Conservation (phyloP, 2,113 vertebrate genomes). For the Triplophysa rosa region DNA sequence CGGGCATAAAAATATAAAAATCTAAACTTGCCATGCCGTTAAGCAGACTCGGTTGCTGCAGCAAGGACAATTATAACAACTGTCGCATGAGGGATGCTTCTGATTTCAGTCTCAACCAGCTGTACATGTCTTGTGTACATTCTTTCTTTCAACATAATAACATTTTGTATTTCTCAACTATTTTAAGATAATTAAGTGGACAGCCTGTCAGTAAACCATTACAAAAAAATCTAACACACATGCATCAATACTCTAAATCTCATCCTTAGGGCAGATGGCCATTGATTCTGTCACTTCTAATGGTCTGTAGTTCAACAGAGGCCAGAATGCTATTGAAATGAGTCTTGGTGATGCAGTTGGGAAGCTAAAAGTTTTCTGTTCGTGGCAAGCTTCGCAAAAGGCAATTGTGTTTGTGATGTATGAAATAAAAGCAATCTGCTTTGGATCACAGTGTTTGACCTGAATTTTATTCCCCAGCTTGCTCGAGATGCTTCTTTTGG, state of each 20-base stretch:
- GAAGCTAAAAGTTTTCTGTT: not conserved
- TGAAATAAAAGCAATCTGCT: conserved; percentile 51
- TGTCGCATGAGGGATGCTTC: conserved; percentile 2
- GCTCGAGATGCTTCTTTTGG: not conserved
- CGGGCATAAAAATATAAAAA: no score
- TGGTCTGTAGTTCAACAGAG: conserved; percentile 26
- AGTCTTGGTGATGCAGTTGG: conserved; percentile 19
- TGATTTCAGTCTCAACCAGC: not conserved
- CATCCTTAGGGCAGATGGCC: conserved; percentile 44
- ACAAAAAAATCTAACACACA: conserved; percentile 44
- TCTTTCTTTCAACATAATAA: conserved; percentile 24
- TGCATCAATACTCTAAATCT: conserved; percentile 52
- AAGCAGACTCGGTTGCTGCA: conserved; percentile 32
- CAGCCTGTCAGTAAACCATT: conserved; percentile 51
- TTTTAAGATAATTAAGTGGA: conserved; percentile 56
- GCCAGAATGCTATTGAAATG: conserved; percentile 43
- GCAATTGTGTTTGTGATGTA: conserved; percentile 44
- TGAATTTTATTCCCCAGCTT: conserved; percentile 42
- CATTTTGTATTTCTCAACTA: conserved; percentile 37
- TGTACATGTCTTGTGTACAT: conserved; percentile 1
- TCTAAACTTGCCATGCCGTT: conserved; percentile 2
- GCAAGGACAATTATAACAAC: conserved; percentile 29
- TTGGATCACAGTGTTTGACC: conserved; percentile 52
- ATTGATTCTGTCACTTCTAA: conserved; percentile 59
- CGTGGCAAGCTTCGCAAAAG: conserved; percentile 6